phyloP scores from a whole-genome alignment of 2,888 invertebrate genomes.

The Scaptomyza flava region DNA sequence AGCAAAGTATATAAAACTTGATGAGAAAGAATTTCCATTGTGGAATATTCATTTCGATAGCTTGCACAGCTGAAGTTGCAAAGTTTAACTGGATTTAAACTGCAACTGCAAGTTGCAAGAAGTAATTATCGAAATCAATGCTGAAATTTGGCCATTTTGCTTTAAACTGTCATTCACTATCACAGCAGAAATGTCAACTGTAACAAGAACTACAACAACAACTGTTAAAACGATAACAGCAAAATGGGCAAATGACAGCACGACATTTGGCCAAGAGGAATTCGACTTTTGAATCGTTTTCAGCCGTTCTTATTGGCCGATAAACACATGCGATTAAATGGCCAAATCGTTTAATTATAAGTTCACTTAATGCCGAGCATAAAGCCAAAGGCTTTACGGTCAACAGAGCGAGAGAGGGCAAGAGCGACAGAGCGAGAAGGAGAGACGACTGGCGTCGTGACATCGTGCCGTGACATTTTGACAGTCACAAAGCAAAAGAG shows the following conservation, averaged over 20 bases:
- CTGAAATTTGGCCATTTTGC: conserved; percentile 4
- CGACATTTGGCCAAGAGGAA: conserved; percentile 41
- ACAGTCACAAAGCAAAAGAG: conserved; percentile 55
- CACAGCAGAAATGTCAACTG: conserved; percentile 2
- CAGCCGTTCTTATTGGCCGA: conserved; percentile 42
- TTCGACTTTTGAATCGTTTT: conserved; percentile 28
- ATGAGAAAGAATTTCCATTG: no score
- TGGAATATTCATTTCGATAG: no score
- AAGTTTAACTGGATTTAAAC: neutral
- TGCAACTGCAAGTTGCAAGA: neutral
- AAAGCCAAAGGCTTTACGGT: conserved; percentile 66
- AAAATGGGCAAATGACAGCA: conserved; percentile 20
- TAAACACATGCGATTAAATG: conserved; percentile 73
- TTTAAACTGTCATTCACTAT: conserved; percentile 22
- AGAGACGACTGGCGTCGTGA: conserved; percentile 27
- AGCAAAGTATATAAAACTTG: no score
- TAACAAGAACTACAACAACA: conserved; percentile 5
- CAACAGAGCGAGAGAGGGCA: conserved; percentile 21
- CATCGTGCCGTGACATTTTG: conserved; percentile 70
- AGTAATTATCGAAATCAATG: conserved; percentile 25
- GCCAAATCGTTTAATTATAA: conserved; percentile 80
- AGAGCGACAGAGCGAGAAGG: neutral
- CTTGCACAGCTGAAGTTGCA: no score
- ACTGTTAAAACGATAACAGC: neutral
- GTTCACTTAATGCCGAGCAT: conserved; percentile 71